Evolutionary conservation across 37 sponge, comb jelly and placozoan species (phyloP).

Genomic region (Ephydatia muelleri): DNA sequence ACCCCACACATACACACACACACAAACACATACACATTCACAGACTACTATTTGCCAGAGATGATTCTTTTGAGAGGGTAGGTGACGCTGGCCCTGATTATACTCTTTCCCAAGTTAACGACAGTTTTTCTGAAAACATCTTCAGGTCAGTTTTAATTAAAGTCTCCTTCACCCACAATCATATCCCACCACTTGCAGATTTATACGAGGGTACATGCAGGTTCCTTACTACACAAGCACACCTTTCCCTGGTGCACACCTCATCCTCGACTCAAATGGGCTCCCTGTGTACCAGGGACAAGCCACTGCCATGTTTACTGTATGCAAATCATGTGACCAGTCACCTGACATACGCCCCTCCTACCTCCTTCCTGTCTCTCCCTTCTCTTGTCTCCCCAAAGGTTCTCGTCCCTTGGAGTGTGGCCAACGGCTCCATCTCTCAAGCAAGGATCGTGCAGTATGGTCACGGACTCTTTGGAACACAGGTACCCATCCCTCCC

Average conservation of each 20-base stretch:
- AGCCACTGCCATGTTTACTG: conserved; percentile 44
- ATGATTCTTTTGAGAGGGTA: conserved; percentile 66
- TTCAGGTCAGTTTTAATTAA: conserved; percentile 44
- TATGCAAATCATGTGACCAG: too few relatives aligned
- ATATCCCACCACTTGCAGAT: conserved; percentile 7
- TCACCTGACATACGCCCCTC: background rate
- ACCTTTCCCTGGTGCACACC: conserved; percentile 59
- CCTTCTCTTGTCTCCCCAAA: too few relatives aligned
- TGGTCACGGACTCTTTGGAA: conserved; percentile 81
- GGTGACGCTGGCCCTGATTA: conserved; percentile 47
- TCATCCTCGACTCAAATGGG: conserved; percentile 51
- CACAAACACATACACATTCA: background rate
- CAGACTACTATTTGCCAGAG: conserved; percentile 61
- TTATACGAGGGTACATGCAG: conserved; percentile 37
- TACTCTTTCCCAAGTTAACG: conserved; percentile 19
- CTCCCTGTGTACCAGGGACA: conserved; percentile 71
- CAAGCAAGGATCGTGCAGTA: conserved; percentile 54
- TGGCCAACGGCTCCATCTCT: conserved; percentile 45
- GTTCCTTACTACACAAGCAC: conserved; percentile 58
- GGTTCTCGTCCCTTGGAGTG: conserved; percentile 70
- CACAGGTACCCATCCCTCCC: conserved; percentile 31
- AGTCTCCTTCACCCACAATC: background rate
- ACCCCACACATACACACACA: too few relatives aligned
- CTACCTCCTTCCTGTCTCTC: background rate
- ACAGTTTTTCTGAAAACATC: conserved; percentile 48